Evolutionary conservation across 92 coral and sea anemone genomes (phyloP).

Genomic region (Palythoa grandiflora): DNA sequence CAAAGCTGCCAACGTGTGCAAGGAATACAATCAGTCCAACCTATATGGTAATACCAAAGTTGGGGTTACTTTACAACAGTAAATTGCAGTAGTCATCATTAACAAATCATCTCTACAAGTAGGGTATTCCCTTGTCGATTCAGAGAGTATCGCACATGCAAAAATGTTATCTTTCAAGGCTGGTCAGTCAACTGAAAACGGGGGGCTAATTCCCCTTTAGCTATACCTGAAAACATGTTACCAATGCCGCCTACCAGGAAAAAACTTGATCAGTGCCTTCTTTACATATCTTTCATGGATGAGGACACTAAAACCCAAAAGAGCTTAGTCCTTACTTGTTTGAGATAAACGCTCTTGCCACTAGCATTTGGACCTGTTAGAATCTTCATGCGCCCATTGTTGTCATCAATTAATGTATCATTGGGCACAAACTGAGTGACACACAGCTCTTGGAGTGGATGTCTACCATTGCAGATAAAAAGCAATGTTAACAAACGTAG

Average conservation of each 20-base stretch:
- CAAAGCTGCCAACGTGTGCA: constrained; percentile 97
- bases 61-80: background rate
- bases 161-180: too few relatives aligned
- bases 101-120: too few relatives aligned
- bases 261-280: too few relatives aligned
- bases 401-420: constrained; percentile 76
- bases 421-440: constrained; percentile 97
- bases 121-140: too few relatives aligned
- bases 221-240: too few relatives aligned
- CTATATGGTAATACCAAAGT: constrained; percentile 37
- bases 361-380: constrained; percentile 99
- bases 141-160: too few relatives aligned
- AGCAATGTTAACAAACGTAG: background rate
- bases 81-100: too few relatives aligned
- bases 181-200: too few relatives aligned
- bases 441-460: constrained; percentile 97
- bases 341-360: constrained; percentile 98
- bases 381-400: constrained; percentile 81
- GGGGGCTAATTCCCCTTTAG: too few relatives aligned
- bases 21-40: constrained; percentile 94
- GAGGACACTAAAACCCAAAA: background rate
- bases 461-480: constrained; percentile 52
- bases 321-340: constrained; percentile 70
- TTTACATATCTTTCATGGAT: too few relatives aligned
- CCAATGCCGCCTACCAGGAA: too few relatives aligned